A percentile compares a stretch with the other conserved stretches of the same genome.
phyloP scores from a whole-genome alignment of 2,797 vertebrate species.

The Eremophila alpestris region DNA sequence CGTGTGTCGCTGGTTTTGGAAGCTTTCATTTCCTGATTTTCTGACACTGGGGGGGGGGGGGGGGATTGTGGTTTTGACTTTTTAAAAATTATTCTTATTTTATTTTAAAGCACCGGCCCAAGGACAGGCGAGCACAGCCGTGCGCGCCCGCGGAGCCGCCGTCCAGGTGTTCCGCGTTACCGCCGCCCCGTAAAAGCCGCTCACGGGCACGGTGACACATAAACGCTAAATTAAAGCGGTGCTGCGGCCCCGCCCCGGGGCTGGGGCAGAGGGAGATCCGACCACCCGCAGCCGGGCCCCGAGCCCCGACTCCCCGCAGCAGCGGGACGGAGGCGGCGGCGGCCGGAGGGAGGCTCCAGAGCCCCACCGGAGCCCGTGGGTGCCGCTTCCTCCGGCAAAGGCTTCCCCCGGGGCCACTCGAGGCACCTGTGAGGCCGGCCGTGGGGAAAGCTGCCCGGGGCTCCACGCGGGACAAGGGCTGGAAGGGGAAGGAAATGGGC shows the following conservation, averaged over 20 bases:
- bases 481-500: neutral
- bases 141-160: neutral
- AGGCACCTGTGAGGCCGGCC: neutral
- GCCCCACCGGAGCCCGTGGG: neutral
- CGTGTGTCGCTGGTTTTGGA: neutral
- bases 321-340: neutral
- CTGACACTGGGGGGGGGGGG: neutral
- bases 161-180: neutral
- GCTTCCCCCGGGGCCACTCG: neutral
- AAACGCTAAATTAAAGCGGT: neutral
- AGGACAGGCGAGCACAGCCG: neutral
- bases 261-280: neutral
- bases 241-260: neutral
- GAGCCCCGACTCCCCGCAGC: neutral
- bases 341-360: neutral
- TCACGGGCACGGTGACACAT: constrained; percentile 4
- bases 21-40: neutral
- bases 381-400: neutral
- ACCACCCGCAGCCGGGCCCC: constrained; percentile 5
- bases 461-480: neutral
- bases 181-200: neutral
- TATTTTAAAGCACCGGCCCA: neutral
- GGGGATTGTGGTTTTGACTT: neutral
- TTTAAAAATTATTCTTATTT: neutral
- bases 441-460: neutral